A percentile compares a stretch with the other conserved stretches of the same genome.
Conservation (phyloP, 2,888 invertebrate genomes). For the Sipunculus nudus region DNA sequence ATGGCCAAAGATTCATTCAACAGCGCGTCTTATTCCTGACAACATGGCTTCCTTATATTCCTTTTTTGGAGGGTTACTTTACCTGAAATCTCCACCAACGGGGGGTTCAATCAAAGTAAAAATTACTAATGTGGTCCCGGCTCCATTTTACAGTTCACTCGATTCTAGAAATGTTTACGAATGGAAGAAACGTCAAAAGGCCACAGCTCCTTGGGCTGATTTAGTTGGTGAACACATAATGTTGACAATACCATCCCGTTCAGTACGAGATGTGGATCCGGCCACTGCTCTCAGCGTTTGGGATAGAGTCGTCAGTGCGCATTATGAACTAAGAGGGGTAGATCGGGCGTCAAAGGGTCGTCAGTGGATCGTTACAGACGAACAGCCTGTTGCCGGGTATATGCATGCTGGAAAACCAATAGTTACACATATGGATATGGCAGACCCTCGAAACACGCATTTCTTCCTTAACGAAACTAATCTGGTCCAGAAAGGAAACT, state of each 20-base stretch:
- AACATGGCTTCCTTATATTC: no score
- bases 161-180: no score
- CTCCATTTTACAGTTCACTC: no score
- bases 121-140: no score
- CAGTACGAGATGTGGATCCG: constrained; percentile 26
- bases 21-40: no score
- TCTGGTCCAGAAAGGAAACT: constrained; percentile 25
- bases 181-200: constrained; percentile 19
- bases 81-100: no score
- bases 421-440: constrained; percentile 39
- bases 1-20: no score
- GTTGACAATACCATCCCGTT: constrained; percentile 36
- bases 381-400: constrained; percentile 40
- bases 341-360: constrained; percentile 3
- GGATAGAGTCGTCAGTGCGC: constrained; percentile 34
- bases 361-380: constrained; percentile 38
- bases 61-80: no score
- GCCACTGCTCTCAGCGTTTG: constrained; percentile 28
- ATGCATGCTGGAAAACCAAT: constrained; percentile 49
- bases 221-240: constrained; percentile 34
- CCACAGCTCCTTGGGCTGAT: constrained; percentile 43
- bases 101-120: no score
- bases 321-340: constrained; percentile 36
- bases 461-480: constrained; percentile 30
- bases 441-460: no score